Percentiles rank a stretch among this genome's conserved stretches.
These are phyloP conservation scores for Ophraella communa DNA, from an alignment of 2,888 invertebrate species.

Conservation along the genomic window DNA sequence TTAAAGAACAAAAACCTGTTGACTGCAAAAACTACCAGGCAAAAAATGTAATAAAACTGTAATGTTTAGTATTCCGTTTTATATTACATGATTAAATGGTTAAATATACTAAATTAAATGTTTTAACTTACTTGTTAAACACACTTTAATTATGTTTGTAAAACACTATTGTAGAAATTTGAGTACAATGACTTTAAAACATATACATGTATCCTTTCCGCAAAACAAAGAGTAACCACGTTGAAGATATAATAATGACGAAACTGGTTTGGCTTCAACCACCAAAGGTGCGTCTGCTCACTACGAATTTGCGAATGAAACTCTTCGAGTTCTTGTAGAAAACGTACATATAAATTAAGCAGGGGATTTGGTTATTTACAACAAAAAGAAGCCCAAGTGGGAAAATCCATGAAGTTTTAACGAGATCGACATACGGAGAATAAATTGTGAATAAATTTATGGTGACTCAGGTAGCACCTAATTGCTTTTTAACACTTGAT, in stretches of 20 bases:
- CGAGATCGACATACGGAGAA: neutral
- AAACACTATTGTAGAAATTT: too few species aligned
- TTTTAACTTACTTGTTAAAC: too few species aligned
- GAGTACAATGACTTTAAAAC: too few species aligned
- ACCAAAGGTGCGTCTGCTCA: neutral
- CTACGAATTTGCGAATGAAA: neutral
- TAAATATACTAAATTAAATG: too few species aligned
- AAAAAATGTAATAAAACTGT: too few species aligned
- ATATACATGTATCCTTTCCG: too few species aligned
- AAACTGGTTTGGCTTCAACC: neutral
- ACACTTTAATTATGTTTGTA: too few species aligned
- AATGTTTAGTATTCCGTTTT: too few species aligned
- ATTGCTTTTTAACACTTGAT: neutral
- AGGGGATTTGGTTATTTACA: neutral
- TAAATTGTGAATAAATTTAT: neutral
- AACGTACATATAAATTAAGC: neutral
- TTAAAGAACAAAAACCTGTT: too few species aligned
- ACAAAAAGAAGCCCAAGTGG: neutral
- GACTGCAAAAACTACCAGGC: too few species aligned
- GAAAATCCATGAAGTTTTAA: neutral
- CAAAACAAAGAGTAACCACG: neutral
- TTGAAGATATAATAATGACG: neutral
- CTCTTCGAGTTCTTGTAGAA: neutral
- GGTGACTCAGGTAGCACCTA: neutral
- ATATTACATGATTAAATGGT: too few species aligned